Evolutionary conservation across 2,113 vertebrate genomes (phyloP).

Genomic region (Piaya cayana): DNA sequence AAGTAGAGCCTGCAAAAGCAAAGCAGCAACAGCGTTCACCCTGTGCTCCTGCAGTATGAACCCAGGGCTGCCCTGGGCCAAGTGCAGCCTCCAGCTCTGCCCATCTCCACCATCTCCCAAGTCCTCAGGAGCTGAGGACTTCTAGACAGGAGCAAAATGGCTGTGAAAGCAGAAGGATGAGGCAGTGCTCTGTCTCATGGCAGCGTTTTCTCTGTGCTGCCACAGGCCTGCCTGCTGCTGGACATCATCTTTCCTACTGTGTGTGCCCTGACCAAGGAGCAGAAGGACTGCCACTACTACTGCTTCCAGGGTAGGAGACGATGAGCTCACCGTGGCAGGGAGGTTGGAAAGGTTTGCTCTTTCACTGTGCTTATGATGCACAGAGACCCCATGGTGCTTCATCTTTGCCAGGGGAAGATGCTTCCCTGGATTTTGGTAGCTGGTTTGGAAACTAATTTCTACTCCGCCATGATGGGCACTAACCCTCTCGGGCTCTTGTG

Average conservation of each 20-base stretch:
- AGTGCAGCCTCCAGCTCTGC: not conserved
- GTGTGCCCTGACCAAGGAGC: constrained; percentile 75
- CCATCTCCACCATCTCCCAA: not conserved
- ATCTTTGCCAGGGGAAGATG: not conserved
- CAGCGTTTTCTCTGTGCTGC: not conserved
- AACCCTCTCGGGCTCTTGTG: not conserved
- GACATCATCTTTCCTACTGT: constrained; percentile 79
- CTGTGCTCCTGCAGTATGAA: too few species aligned
- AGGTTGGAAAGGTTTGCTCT: not conserved
- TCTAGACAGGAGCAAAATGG: not conserved
- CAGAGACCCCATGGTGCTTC: accelerated
- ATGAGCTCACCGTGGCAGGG: accelerated
- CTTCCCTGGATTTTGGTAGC: not conserved
- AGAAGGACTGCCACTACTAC: constrained; percentile 80
- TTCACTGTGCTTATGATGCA: accelerated
- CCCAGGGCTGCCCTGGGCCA: not conserved
- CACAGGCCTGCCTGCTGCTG: constrained; percentile 79
- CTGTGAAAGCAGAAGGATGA: not conserved
- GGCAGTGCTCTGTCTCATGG: not conserved
- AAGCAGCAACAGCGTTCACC: not conserved
- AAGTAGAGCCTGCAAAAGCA: not conserved
- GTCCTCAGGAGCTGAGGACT: not conserved
- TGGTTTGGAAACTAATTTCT: not conserved
- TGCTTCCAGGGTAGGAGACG: constrained; percentile 81
- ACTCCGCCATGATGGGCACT: not conserved